These are phyloP conservation scores for Chrysolina haemoptera DNA, from an alignment of 2,888 invertebrate genomes.

Conservation along the genomic window DNA sequence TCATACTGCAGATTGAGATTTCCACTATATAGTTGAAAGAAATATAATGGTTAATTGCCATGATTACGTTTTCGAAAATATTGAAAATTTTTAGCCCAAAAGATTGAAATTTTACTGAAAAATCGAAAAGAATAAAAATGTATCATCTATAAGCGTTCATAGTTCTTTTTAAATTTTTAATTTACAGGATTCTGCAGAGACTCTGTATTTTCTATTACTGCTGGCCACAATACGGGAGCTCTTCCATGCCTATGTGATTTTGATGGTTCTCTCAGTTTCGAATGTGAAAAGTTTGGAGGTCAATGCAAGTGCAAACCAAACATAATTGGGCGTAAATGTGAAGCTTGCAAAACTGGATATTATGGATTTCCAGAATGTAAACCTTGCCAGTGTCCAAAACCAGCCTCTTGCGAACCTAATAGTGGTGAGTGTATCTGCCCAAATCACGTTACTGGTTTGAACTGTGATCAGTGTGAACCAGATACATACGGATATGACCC, in stretches of 20 bases:
- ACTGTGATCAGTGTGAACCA: constrained; percentile 91
- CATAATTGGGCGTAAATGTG: constrained; percentile 91
- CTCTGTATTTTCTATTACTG: constrained; percentile 93
- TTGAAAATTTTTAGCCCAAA: too few species aligned
- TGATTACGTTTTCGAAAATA: too few species aligned
- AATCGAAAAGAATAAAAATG: too few species aligned
- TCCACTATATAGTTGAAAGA: too few species aligned
- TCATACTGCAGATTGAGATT: too few species aligned
- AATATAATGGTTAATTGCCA: too few species aligned
- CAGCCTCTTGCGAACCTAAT: constrained; percentile 84
- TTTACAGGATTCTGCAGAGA: constrained; percentile 87
- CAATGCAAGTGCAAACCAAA: constrained; percentile 95
- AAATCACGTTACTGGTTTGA: constrained; percentile 88
- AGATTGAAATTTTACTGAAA: too few species aligned
- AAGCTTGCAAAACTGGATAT: constrained; percentile 89
- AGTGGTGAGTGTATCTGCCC: constrained; percentile 91
- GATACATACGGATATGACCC: constrained; percentile 94
- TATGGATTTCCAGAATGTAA: constrained; percentile 97
- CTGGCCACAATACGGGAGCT: constrained; percentile 96
- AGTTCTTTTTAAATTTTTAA: constrained; percentile 3
- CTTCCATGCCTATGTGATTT: constrained; percentile 91
- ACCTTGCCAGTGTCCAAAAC: constrained; percentile 88
- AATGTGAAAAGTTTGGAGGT: constrained; percentile 95
- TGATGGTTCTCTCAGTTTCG: constrained; percentile 88
- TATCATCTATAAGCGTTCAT: too few species aligned